phyloP scores from a whole-genome alignment of 2,113 vertebrate genomes.

The Paradisaea rubra region DNA sequence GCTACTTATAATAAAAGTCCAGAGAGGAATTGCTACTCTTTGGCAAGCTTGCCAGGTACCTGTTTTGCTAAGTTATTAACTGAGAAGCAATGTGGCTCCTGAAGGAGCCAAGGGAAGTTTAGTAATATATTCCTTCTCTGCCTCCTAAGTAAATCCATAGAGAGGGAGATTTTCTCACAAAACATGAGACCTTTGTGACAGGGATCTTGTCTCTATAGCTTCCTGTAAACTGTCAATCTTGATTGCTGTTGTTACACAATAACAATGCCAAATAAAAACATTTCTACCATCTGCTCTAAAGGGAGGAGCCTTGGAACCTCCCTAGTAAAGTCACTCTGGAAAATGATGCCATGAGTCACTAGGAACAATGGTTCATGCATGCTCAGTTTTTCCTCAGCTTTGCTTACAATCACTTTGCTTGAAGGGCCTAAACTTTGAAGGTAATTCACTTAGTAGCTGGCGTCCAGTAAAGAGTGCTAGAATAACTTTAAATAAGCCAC shows the following conservation, averaged over 20 bases:
- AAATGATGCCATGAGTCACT: constrained; percentile 9
- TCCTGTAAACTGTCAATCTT: not conserved
- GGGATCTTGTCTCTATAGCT: not conserved
- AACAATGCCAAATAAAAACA: not conserved
- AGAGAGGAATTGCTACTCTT: not conserved
- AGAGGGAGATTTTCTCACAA: not conserved
- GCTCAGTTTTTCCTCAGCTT: not conserved
- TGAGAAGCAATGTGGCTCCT: not conserved
- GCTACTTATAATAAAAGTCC: not conserved
- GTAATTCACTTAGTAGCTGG: not conserved
- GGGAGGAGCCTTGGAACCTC: not conserved
- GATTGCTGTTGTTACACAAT: not conserved
- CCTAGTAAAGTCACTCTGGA: not conserved
- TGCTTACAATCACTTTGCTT: not conserved
- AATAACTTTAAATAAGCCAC: not conserved
- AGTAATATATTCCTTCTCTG: not conserved
- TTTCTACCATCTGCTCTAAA: not conserved
- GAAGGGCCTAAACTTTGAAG: not conserved
- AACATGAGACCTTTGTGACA: not conserved
- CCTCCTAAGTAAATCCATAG: not conserved
- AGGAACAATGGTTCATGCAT: not conserved
- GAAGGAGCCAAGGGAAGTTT: not conserved
- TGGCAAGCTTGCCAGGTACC: not conserved
- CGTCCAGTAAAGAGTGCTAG: not conserved
- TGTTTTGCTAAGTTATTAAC: not conserved